phyloP scores from a whole-genome alignment of 2,888 invertebrate species.

The Cacoxenus indagator region DNA sequence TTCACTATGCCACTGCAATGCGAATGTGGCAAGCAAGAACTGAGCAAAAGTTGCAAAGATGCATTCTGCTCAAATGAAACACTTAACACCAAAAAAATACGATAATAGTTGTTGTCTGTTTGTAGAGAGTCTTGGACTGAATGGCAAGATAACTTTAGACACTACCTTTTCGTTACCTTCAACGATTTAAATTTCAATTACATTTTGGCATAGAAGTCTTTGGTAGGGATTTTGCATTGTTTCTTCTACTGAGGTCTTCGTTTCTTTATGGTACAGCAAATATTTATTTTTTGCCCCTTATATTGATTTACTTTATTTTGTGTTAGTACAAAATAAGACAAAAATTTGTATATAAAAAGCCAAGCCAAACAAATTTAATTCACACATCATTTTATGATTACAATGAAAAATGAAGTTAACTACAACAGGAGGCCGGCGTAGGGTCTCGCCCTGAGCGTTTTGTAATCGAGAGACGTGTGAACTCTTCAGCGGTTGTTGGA shows the following conservation, averaged over 20 bases:
- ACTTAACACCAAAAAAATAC: slow-evolving; percentile 6
- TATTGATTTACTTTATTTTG: background rate
- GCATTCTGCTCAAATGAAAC: slow-evolving; percentile 6
- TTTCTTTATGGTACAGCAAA: background rate
- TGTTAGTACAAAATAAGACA: background rate
- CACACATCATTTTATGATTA: background rate
- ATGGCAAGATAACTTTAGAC: background rate
- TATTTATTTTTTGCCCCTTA: background rate
- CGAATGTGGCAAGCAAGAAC: background rate
- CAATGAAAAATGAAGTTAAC: slow-evolving; percentile 74
- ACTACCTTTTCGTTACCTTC: background rate
- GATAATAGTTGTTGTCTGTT: background rate
- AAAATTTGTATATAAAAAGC: background rate
- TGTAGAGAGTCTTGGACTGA: background rate
- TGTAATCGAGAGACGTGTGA: slow-evolving; percentile 89
- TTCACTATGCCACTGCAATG: background rate
- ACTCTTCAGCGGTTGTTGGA: slow-evolving; percentile 92
- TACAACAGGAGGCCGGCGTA: slow-evolving; percentile 94
- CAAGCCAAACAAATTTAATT: background rate
- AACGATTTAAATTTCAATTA: slow-evolving; percentile 1
- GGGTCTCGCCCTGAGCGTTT: slow-evolving; percentile 92
- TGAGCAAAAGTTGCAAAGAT: background rate
- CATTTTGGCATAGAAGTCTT: background rate
- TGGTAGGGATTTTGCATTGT: background rate
- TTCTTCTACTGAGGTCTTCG: background rate